These are phyloP conservation scores for Typhlichthys eigenmanni DNA, from an alignment of 2,797 vertebrate species.

Conservation along the genomic window DNA sequence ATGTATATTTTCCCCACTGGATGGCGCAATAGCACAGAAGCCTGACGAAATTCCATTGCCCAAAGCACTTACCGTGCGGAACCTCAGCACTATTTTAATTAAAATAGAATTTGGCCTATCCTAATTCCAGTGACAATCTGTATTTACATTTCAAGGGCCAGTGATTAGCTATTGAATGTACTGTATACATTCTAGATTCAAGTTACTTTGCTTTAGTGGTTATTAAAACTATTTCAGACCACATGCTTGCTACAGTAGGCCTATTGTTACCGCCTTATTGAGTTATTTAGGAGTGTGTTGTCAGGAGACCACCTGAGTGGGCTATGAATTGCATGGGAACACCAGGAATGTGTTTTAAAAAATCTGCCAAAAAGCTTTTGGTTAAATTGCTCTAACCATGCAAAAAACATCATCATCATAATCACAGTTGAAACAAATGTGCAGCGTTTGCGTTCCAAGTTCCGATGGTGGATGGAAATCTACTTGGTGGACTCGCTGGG, in stretches of 20 bases:
- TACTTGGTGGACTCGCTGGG: conserved; percentile 66
- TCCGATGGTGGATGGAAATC: conserved; percentile 40
- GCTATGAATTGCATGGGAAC: neutral
- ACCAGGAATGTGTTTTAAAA: neutral
- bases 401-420: conserved; percentile 28
- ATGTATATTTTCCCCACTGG: neutral
- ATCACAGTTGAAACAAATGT: conserved; percentile 20
- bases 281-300: too few species aligned
- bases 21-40: conserved; percentile 36
- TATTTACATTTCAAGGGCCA: too few species aligned
- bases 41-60: neutral
- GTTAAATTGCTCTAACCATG: neutral
- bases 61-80: too few species aligned
- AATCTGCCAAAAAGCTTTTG: conserved; percentile 1
- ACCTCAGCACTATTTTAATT: too few species aligned
- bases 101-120: neutral
- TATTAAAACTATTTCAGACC: too few species aligned
- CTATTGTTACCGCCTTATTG: too few species aligned
- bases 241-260: too few species aligned
- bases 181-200: too few species aligned
- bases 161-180: too few species aligned
- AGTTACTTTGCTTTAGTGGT: too few species aligned
- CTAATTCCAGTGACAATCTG: neutral
- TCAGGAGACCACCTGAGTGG: too few species aligned
- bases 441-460: conserved; percentile 29